Evolutionary conservation across 2,113 vertebrate species (phyloP), one percentile per base, ranked within the genome.

Genomic region (Heterocephalus glaber): DNA sequence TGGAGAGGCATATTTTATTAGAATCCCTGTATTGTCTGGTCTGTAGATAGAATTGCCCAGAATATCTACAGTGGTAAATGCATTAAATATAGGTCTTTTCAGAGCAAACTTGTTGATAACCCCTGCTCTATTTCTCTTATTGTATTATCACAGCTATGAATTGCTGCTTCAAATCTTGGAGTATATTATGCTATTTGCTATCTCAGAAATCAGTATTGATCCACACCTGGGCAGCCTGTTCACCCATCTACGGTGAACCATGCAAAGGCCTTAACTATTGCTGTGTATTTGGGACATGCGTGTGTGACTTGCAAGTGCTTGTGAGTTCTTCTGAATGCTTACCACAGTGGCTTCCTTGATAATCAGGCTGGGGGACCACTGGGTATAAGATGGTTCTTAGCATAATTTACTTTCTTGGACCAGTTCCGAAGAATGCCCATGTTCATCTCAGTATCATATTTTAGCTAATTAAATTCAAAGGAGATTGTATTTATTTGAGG

Each of bases 31-130:
- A 84, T 92, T 94, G 88, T 97, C 90, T 95, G 66, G 14, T 89
- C 68, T 86, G 28, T 97, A 92, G 92, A 95, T 95, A 96, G 89
- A 96, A 80, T 41, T 88, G 76, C 58, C 85, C 44, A 94, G 90
- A 97, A 95, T 95, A 92, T 88, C 87, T 81, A 19, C 74, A 83
- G 81, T 92, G 92, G 81, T 66, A 86, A n/a, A 80, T 47, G 77
- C 41, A 81, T 94, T 97, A 97, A 94, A 82, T 92, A 96, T 90
- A 97, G 66, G 0, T 0, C 30, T 66, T 96, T 96, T 79, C 24
- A 82, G 0, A 96, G 49, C 88, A 90, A 93, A 92, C 87, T 92
- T 80, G 66, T 83, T 92, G 85, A 72, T 95, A 89, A 80, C 94
- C 49, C 47, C 93, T 1, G 2, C 72, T 85, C 80, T 66, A 89